Conservation (phyloP, 64 coral and sea anemone species). For the Montipora sp. region DNA sequence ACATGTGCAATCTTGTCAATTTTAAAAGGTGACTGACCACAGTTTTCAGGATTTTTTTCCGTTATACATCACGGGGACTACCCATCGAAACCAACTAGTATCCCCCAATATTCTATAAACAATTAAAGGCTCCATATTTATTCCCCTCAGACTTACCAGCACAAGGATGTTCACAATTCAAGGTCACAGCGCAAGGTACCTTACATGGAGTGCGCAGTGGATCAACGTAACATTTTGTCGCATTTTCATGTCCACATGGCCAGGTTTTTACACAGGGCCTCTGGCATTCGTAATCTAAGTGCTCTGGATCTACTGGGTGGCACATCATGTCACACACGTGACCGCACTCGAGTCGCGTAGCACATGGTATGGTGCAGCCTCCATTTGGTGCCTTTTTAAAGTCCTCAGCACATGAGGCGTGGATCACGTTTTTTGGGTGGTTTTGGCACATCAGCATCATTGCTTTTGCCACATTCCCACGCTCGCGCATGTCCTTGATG, state of each 20-base stretch:
- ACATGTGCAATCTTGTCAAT: too few relatives aligned
- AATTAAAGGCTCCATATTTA: neutral
- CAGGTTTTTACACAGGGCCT: conserved; percentile 14
- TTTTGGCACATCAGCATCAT: conserved; percentile 32
- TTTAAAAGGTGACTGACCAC: too few relatives aligned
- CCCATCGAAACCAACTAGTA: too few relatives aligned
- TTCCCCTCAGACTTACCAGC: conserved; percentile 14
- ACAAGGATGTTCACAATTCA: conserved; percentile 72
- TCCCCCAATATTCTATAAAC: neutral
- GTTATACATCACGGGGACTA: too few relatives aligned
- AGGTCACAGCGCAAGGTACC: neutral
- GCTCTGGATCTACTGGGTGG: conserved; percentile 51
- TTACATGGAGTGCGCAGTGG: conserved; percentile 32
- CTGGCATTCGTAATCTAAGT: conserved; percentile 49
- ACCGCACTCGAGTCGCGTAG: conserved; percentile 39
- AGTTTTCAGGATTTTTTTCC: too few relatives aligned
- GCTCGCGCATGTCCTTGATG: conserved; percentile 54
- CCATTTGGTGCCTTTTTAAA: conserved; percentile 43
- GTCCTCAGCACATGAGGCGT: conserved; percentile 16
- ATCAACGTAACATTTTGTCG: conserved; percentile 41
- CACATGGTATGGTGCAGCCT: conserved; percentile 58
- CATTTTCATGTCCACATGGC: neutral
- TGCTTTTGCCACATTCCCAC: conserved; percentile 21
- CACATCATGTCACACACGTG: conserved; percentile 59
- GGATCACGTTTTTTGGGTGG: conserved; percentile 47